A percentile compares a stretch with the other conserved stretches of the same genome.
These are phyloP conservation scores for Sardina pilchardus DNA, from an alignment of 2,113 vertebrate genomes.

Conservation along the genomic window DNA sequence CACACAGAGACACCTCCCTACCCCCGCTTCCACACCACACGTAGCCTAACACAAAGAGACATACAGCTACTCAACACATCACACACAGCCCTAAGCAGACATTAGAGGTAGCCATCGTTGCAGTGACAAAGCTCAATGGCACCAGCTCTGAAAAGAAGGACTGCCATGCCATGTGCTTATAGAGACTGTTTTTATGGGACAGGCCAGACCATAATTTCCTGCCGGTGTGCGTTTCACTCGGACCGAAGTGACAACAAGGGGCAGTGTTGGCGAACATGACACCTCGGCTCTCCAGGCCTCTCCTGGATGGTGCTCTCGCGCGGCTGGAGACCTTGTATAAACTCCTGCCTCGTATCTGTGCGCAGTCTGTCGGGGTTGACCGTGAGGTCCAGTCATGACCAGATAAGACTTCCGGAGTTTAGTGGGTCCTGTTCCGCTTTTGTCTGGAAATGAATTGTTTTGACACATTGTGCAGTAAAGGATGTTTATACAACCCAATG, in stretches of 20 bases:
- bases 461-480: background rate
- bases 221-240: slow-evolving; percentile 10
- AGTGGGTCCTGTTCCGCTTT: background rate
- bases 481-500: background rate
- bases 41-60: background rate
- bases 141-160: background rate
- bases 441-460: slow-evolving; percentile 4
- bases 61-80: background rate
- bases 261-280: slow-evolving; percentile 1
- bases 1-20: slow-evolving; percentile 7
- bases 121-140: background rate
- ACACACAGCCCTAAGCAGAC: background rate
- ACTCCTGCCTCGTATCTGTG: background rate
- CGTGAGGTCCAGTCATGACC: background rate
- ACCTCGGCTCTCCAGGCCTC: background rate
- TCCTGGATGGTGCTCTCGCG: background rate
- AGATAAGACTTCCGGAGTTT: background rate
- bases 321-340: background rate
- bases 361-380: background rate
- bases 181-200: background rate
- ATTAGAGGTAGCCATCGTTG: background rate
- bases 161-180: background rate
- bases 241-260: slow-evolving; percentile 7
- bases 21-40: background rate
- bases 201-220: slow-evolving; percentile 20